These are phyloP conservation scores for Pseudopleuronectes americanus DNA, from an alignment of 2,797 vertebrate genomes.

Conservation along the genomic window DNA sequence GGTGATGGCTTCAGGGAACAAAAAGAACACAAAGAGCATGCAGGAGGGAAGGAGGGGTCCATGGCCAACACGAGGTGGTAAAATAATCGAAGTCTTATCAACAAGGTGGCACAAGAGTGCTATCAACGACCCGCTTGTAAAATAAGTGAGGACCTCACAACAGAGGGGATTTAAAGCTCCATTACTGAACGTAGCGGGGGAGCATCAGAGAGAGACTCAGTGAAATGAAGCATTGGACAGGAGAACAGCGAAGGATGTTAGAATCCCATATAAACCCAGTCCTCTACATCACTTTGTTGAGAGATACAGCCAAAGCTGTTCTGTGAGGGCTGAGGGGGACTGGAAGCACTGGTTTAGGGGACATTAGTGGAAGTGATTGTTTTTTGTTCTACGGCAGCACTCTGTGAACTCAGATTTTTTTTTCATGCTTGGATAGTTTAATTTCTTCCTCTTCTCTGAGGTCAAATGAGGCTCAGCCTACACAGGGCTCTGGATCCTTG, in stretches of 20 bases:
- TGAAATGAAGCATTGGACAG: conserved; percentile 66
- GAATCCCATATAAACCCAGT: conserved; percentile 64
- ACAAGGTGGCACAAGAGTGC: conserved; percentile 70
- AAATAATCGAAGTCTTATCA: conserved; percentile 81
- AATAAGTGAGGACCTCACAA: conserved; percentile 63
- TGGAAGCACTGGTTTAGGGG: conserved; percentile 31
- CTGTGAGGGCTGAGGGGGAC: conserved; percentile 9
- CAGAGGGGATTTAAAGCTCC: conserved; percentile 75
- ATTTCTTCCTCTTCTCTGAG: conserved; percentile 62
- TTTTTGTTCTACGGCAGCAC: conserved; percentile 42
- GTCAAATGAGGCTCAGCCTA: conserved; percentile 53
- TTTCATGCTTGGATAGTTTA: conserved; percentile 53
- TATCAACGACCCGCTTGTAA: conserved; percentile 64
- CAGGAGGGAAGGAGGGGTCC: conserved; percentile 30
- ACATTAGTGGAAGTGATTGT: conserved; percentile 57
- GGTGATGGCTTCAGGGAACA: conserved; percentile 49
- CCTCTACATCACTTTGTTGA: conserved; percentile 60
- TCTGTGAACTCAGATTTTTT: conserved; percentile 44
- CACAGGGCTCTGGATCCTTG: conserved; percentile 2
- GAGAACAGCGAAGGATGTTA: conserved; percentile 50
- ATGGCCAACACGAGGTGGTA: conserved; percentile 16
- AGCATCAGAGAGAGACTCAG: conserved; percentile 61
- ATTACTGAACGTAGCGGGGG: conserved; percentile 78
- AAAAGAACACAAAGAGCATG: conserved; percentile 34
- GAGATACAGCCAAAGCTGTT: conserved; percentile 49